These are phyloP conservation scores for Halcyon senegalensis DNA, from an alignment of 2,113 vertebrate genomes.

Conservation along the genomic window DNA sequence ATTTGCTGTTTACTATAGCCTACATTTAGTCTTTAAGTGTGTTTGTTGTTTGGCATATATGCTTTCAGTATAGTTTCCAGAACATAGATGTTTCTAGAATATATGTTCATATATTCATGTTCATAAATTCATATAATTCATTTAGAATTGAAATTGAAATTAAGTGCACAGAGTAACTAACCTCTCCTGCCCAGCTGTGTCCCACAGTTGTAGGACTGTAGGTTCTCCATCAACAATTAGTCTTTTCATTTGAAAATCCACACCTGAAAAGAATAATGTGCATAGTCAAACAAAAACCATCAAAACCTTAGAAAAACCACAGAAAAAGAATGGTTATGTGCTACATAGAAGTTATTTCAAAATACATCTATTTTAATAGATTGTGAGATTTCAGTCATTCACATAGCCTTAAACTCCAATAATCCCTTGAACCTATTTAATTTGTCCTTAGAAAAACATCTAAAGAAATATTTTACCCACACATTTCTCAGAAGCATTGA, in stretches of 20 bases:
- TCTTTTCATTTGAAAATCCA: conserved; percentile 97
- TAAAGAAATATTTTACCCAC: neutral
- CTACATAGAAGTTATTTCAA: neutral
- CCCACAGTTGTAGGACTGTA: conserved; percentile 91
- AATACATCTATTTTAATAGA: neutral
- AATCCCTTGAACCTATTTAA: neutral
- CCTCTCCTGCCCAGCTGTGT: conserved; percentile 97
- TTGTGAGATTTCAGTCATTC: neutral
- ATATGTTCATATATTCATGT: too few relatives aligned
- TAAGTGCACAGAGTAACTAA: conserved; percentile 45
- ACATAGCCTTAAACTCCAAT: neutral
- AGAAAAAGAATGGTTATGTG: neutral
- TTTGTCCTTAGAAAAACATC: neutral
- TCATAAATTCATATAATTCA: too few relatives aligned
- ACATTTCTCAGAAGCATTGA: neutral
- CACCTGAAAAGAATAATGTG: conserved; percentile 77
- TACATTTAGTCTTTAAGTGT: neutral
- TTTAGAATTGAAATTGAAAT: neutral
- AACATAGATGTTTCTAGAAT: too few relatives aligned
- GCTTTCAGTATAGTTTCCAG: neutral
- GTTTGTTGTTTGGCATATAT: neutral
- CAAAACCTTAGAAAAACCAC: neutral
- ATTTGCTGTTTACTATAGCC: neutral
- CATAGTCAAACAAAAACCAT: neutral
- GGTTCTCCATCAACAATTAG: conserved; percentile 92